These are phyloP conservation scores for Melopsittacus undulatus DNA, from an alignment of 2,797 vertebrate species.

Conservation along the genomic window DNA sequence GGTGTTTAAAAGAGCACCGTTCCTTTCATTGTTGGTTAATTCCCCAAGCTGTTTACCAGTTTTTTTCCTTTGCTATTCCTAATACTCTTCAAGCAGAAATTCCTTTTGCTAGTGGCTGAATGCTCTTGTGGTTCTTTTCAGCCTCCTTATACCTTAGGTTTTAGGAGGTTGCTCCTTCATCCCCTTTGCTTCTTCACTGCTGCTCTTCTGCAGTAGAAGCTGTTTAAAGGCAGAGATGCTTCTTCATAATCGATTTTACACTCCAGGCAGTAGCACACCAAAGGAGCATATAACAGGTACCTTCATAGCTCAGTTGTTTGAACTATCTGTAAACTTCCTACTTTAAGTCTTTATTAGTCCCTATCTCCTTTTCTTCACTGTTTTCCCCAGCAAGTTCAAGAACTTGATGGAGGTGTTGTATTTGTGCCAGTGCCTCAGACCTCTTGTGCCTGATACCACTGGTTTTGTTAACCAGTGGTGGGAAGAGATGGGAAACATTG, in stretches of 20 bases:
- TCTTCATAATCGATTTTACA: background rate
- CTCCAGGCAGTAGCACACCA: background rate
- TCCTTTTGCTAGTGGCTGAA: background rate
- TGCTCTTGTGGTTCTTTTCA: background rate
- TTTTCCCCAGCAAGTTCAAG: background rate
- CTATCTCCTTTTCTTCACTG: background rate
- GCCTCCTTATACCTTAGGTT: background rate
- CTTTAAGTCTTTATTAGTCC: background rate
- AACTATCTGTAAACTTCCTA: background rate
- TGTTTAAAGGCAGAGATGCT: background rate
- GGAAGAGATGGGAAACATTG: background rate
- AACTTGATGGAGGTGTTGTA: background rate
- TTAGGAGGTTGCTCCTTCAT: background rate
- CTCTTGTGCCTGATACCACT: accelerated
- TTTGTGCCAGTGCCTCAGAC: background rate
- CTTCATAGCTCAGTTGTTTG: background rate
- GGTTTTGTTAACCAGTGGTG: background rate
- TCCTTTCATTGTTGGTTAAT: background rate
- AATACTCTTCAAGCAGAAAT: background rate
- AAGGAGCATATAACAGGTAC: accelerated
- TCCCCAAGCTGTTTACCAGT: background rate
- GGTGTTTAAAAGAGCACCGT: background rate
- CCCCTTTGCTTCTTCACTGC: background rate
- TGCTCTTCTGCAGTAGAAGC: background rate
- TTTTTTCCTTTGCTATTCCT: background rate